Evolutionary conservation across 2,797 vertebrate genomes (phyloP), one percentile per base, ranked within the genome.

Genomic region (Semaprochilodus insignis): DNA sequence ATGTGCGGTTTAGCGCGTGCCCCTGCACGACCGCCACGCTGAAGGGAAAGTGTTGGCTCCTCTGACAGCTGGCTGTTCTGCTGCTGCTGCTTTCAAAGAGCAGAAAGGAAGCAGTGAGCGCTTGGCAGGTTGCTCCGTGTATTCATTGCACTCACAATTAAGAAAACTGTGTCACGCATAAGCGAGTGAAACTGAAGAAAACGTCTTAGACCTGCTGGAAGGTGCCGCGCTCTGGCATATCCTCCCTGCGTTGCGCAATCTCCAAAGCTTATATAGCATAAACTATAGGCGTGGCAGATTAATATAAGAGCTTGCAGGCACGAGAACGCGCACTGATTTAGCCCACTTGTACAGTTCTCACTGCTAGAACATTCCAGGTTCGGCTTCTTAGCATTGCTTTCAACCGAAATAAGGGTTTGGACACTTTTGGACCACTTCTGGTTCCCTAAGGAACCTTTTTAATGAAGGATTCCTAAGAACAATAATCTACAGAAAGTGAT

Each of bases 81-180:
- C n/a, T 27, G 44, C 69, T 72, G 70, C 48, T 54, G 31, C 10
- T 48, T 31, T 71, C 69, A 71, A 52, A 71, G n/a, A 52, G 7
- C 23, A 70, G 48, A 69, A 51, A 25, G 25, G 69, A 34, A 65
- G 34, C 23, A 52, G 70, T 19, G 11, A 54, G 70, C 48, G 17
- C 40, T 51, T 71, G 40, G 69, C 69, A 51, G 44, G 36, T 48
- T 17, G 25, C 48, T 27, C 44, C 8, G 48, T 25, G 67, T 48
- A 51, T 71, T 71, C 67, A 71, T 71, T 48, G 44, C 70, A 52
- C 48, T 72, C 48, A 52, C 70, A 54, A 72, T 52, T 72, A 72
- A 72, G 48, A 27, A 54, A 72, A 72, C 11, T 52, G 70, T 72
- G 51, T 72, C 70, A 72, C 70, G 48, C 48, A 54, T 5, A 71